Conservation (phyloP, 2,113 vertebrate species). For the Pelmatolapia mariae region DNA sequence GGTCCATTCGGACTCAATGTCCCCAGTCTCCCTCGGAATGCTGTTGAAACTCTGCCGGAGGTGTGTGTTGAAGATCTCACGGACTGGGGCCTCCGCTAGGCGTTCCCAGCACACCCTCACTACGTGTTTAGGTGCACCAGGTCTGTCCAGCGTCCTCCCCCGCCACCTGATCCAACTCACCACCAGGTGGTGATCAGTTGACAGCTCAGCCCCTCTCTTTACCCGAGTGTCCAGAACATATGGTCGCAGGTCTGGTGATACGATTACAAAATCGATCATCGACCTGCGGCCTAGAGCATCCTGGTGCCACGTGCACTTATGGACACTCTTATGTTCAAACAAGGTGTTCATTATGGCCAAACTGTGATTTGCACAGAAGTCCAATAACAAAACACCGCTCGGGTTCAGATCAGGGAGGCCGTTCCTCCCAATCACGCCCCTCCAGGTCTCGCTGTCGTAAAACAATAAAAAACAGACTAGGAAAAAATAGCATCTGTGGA, state of each 20-base stretch:
- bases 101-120: no score
- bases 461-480: not conserved
- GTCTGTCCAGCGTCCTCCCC: no score
- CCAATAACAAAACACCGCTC: not conserved
- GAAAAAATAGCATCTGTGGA: not conserved
- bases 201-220: no score
- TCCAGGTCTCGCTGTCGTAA: not conserved
- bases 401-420: not conserved
- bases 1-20: no score
- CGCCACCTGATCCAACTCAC: no score
- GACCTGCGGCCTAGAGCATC: fast-evolving
- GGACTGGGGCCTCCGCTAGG: no score
- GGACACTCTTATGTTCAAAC: not conserved
- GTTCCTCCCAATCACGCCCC: not conserved
- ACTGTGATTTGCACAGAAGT: not conserved
- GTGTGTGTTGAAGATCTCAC: no score
- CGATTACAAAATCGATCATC: not conserved
- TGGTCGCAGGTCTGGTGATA: not conserved
- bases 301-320: not conserved
- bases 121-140: no score
- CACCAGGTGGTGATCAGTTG: no score
- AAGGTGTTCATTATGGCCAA: not conserved
- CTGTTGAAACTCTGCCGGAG: no score
- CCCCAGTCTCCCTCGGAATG: no score
- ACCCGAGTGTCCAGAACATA: not conserved